Evolutionary conservation across 2,888 invertebrate genomes (phyloP).

Genomic region (Harpalus rubripes): DNA sequence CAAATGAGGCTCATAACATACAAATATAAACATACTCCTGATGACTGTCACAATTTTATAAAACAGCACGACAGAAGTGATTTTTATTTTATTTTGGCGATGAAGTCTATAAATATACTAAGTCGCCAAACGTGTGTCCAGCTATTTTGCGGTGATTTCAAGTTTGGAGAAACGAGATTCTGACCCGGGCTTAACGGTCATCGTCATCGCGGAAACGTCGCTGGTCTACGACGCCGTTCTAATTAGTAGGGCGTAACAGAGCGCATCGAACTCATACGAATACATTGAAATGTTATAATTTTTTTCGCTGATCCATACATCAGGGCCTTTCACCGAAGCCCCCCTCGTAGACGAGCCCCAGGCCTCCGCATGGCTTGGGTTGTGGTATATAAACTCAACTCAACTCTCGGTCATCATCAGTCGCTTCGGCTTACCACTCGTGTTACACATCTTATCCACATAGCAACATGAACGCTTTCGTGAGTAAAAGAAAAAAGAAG

Average conservation of each 20-base stretch:
- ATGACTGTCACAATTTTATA: too few relatives aligned
- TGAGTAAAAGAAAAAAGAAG: conserved; percentile 69
- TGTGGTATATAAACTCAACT: conserved; percentile 70
- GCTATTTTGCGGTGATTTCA: neutral
- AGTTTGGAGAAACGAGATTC: conserved; percentile 10
- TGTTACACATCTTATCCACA: conserved; percentile 66
- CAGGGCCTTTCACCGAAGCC: conserved; percentile 69
- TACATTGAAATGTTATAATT: conserved; percentile 56
- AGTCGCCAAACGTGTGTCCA: neutral
- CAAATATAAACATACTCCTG: too few relatives aligned
- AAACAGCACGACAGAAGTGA: too few relatives aligned
- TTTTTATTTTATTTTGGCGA: too few relatives aligned
- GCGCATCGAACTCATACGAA: conserved; percentile 58
- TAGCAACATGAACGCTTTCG: conserved; percentile 70
- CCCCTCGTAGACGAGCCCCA: conserved; percentile 65
- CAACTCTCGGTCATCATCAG: conserved; percentile 69
- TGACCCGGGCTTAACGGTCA: conserved; percentile 27
- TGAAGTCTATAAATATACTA: too few relatives aligned
- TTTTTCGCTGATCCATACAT: conserved; percentile 41
- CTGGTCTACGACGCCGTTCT: conserved; percentile 22
- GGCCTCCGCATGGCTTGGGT: conserved; percentile 41
- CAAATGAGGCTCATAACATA: too few relatives aligned
- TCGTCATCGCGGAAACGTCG: conserved; percentile 14
- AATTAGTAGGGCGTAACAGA: conserved; percentile 56
- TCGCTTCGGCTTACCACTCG: conserved; percentile 70